Conservation (phyloP, 2,888 invertebrate genomes). For the Hyppa rectilinea region DNA sequence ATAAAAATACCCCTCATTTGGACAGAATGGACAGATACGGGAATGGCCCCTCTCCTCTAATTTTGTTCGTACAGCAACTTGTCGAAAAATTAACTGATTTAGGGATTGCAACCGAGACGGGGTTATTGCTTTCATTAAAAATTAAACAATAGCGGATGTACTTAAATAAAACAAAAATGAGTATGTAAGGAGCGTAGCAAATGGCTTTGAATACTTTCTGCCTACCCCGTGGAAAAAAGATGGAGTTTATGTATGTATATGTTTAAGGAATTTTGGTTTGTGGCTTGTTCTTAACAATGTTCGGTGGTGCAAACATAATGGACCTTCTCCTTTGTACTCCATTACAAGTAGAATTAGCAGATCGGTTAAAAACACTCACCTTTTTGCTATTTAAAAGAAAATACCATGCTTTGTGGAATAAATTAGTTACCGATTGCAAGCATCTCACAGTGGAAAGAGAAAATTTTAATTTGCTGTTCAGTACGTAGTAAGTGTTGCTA, state of each 20-base stretch:
- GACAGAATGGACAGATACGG: too few relatives aligned
- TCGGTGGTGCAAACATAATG: not conserved
- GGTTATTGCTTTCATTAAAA: too few relatives aligned
- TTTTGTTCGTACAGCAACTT: too few relatives aligned
- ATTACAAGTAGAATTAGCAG: not conserved
- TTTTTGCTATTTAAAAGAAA: not conserved
- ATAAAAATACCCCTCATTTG: too few relatives aligned
- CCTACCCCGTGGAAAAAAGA: not conserved
- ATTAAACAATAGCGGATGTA: too few relatives aligned
- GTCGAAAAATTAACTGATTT: too few relatives aligned
- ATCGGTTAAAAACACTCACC: not conserved
- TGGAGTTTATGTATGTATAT: not conserved
- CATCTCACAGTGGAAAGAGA: not conserved
- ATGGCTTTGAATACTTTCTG: not conserved
- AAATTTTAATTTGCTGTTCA: constrained; percentile 1
- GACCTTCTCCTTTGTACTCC: too few relatives aligned
- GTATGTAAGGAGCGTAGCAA: too few relatives aligned
- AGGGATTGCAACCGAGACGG: too few relatives aligned
- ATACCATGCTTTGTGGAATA: not conserved
- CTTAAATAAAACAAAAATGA: too few relatives aligned
- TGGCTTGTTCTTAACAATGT: not conserved
- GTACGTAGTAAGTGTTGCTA: constrained; percentile 5
- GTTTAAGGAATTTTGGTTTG: not conserved
- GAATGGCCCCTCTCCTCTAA: too few relatives aligned
- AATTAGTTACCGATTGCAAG: not conserved